Conservation (phyloP, 2,888 invertebrate genomes). For the Rhorus exstirpatorius region DNA sequence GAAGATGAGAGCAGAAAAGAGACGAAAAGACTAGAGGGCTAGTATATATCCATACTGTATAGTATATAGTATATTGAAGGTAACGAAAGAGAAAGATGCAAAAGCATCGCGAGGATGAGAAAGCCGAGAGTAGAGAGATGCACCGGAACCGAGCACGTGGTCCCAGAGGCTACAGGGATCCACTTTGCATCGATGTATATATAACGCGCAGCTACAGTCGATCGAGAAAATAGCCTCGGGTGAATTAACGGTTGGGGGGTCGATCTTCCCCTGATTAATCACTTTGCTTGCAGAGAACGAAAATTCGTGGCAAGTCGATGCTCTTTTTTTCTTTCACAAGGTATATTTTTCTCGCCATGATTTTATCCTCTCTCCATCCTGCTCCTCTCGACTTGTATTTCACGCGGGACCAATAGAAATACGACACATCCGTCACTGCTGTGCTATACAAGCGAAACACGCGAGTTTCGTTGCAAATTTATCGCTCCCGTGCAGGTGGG, state of each 20-base stretch:
- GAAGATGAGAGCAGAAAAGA: slow-evolving; percentile 65
- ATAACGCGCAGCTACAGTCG: slow-evolving; percentile 33
- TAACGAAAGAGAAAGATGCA: slow-evolving; percentile 50
- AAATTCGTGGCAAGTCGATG: slow-evolving; percentile 51
- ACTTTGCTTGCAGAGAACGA: slow-evolving; percentile 45
- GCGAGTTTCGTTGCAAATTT: slow-evolving; percentile 78
- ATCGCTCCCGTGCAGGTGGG: slow-evolving; percentile 76
- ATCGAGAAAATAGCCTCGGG: slow-evolving; percentile 45
- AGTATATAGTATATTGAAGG: slow-evolving; percentile 21
- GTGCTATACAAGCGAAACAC: slow-evolving; percentile 29
- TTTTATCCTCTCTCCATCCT: slow-evolving; percentile 21
- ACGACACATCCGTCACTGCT: slow-evolving; percentile 78
- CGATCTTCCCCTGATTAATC: slow-evolving; percentile 46
- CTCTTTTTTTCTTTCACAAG: slow-evolving; percentile 7
- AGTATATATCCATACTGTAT: slow-evolving; percentile 16
- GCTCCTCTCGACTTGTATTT: slow-evolving; percentile 35
- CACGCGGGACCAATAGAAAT: slow-evolving; percentile 79
- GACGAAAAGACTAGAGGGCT: slow-evolving; percentile 9
- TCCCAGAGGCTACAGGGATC: slow-evolving; percentile 65
- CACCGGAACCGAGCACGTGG: slow-evolving; percentile 69
- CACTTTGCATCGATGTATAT: slow-evolving; percentile 64
- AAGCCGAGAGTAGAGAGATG: slow-evolving; percentile 70
- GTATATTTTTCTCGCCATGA: slow-evolving; percentile 35
- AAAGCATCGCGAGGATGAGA: slow-evolving; percentile 67
- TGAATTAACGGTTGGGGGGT: slow-evolving; percentile 39